Evolutionary conservation across 2,888 invertebrate species (phyloP).

Genomic region (Tryphoninae sp.): DNA sequence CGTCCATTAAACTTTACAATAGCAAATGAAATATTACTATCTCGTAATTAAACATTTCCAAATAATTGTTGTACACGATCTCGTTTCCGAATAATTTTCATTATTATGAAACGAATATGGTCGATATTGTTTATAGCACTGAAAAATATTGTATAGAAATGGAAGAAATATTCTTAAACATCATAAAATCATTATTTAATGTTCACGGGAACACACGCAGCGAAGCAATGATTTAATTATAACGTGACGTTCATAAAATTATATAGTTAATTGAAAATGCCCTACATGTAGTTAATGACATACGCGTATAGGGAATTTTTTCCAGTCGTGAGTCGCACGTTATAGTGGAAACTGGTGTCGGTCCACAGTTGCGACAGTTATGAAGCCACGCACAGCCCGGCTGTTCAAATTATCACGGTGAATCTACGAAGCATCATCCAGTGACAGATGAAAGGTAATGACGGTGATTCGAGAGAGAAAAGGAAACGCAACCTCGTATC

Average conservation of each 20-base stretch:
- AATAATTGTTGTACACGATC: no score
- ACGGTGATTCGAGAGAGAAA: constrained; percentile 8
- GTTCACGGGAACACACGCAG: neutral
- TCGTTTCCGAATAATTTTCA: no score
- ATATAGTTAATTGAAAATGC: constrained; percentile 45
- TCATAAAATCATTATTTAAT: neutral
- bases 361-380: constrained; percentile 46
- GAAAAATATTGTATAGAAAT: no score
- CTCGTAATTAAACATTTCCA: no score
- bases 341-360: constrained; percentile 40
- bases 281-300: constrained; percentile 16
- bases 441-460: constrained; percentile 24
- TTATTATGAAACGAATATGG: no score
- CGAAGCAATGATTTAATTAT: constrained; percentile 17
- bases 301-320: constrained; percentile 33
- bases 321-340: constrained; percentile 11
- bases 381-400: constrained; percentile 44
- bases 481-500: constrained; percentile 34
- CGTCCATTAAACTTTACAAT: no score
- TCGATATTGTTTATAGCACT: no score
- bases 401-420: constrained; percentile 52
- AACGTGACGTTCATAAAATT: constrained; percentile 19
- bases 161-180: neutral
- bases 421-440: constrained; percentile 34
- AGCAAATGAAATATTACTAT: no score